Evolutionary conservation across 2,888 invertebrate species (phyloP).

Genomic region (Rhopalosiphum nymphaeae): DNA sequence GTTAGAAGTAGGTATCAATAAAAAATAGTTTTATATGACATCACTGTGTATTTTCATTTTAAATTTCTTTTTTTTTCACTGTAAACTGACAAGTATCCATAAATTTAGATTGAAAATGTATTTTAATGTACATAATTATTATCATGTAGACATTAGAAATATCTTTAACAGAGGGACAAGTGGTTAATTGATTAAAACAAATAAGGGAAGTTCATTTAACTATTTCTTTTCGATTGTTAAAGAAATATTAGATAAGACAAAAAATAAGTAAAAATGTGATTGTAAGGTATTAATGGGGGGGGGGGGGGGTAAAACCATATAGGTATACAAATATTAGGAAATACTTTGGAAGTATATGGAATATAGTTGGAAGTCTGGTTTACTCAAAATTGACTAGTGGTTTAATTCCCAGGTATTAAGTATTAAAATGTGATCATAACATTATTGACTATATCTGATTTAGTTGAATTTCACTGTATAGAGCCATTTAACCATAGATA

Average conservation of each 20-base stretch:
- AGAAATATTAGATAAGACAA: not conserved
- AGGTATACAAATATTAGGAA: no score
- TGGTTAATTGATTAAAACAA: not conserved
- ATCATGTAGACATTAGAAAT: not conserved
- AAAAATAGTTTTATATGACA: conserved; percentile 31
- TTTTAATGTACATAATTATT: not conserved
- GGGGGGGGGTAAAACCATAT: no score
- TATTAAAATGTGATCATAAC: not conserved
- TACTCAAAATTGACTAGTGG: no score
- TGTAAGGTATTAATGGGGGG: no score
- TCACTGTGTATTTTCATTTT: not conserved
- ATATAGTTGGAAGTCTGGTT: no score
- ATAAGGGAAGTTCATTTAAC: not conserved
- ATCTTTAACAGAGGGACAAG: not conserved
- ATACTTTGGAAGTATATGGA: no score
- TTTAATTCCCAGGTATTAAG: no score
- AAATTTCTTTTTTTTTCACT: not conserved
- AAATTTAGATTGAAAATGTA: not conserved
- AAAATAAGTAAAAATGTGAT: no score
- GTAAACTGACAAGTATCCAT: not conserved
- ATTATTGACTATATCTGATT: not conserved
- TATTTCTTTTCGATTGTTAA: not conserved
- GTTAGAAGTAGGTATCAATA: conserved; percentile 47
- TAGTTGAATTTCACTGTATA: not conserved
- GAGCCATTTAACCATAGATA: no score